These are phyloP conservation scores for Microdon myrmicae DNA, from an alignment of 2,888 invertebrate species.

Conservation along the genomic window DNA sequence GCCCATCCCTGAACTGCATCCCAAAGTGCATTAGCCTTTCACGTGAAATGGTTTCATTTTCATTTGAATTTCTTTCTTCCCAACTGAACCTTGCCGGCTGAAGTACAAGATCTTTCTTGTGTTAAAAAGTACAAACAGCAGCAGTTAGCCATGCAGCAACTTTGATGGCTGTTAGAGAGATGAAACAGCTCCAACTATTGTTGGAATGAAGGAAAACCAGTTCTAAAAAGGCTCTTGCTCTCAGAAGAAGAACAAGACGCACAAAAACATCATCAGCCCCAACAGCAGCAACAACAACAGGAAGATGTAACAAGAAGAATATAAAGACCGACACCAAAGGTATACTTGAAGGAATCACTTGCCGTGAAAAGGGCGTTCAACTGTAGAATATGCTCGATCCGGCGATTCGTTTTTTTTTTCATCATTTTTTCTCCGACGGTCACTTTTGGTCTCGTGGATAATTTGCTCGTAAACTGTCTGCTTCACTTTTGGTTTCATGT, in stretches of 20 bases:
- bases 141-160: constrained; percentile 35
- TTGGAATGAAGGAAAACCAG: constrained; percentile 50
- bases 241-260: constrained; percentile 34
- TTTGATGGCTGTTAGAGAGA: constrained; percentile 50
- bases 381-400: constrained; percentile 55
- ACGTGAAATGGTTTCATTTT: constrained; percentile 60
- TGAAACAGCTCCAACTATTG: constrained; percentile 25
- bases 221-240: constrained; percentile 51
- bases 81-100: constrained; percentile 20
- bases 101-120: constrained; percentile 27
- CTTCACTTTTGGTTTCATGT: constrained; percentile 46
- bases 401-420: constrained; percentile 6
- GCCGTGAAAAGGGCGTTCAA: constrained; percentile 67
- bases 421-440: constrained; percentile 10
- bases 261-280: constrained; percentile 16
- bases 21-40: constrained; percentile 48
- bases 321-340: too few relatives aligned
- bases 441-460: constrained; percentile 30
- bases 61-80: constrained; percentile 56
- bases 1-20: constrained; percentile 30
- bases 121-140: constrained; percentile 41
- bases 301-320: constrained; percentile 41
- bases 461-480: constrained; percentile 28
- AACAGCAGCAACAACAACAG: constrained; percentile 10
- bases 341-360: constrained; percentile 61